Percentiles rank a stretch among this genome's conserved stretches.
Conservation (phyloP, 1,140 invertebrate genomes). For the Drosophila gunungcola region DNA sequence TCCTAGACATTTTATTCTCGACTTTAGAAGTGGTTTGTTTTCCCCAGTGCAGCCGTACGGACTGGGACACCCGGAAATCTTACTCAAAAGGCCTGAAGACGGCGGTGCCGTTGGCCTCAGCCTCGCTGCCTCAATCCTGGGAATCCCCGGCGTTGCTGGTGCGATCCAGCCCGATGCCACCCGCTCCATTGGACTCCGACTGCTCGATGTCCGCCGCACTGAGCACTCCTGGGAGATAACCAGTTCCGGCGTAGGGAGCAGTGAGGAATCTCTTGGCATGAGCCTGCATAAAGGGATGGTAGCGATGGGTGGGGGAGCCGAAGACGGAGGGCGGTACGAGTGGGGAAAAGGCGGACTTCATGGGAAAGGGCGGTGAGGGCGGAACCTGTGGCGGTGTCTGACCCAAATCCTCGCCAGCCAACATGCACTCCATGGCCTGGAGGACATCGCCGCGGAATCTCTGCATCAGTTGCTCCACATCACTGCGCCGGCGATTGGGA, state of each 20-base stretch:
- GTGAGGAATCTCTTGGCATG: conserved; percentile 90
- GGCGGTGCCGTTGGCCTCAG: conserved; percentile 37
- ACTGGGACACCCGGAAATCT: background rate
- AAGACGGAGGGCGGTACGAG: conserved; percentile 86
- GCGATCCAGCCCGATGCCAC: conserved; percentile 55
- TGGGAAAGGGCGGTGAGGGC: conserved; percentile 85
- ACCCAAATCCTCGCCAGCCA: conserved; percentile 87
- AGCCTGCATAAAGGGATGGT: conserved; percentile 85
- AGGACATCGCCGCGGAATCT: conserved; percentile 93
- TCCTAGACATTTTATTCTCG: background rate
- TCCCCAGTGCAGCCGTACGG: too few relatives aligned
- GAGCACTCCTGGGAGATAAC: conserved; percentile 92
- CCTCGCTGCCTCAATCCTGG: conserved; percentile 68
- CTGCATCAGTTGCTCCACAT: conserved; percentile 93
- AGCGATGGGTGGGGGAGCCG: conserved; percentile 84
- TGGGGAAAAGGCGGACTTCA: conserved; percentile 91
- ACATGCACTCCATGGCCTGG: conserved; percentile 94
- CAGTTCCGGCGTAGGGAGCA: conserved; percentile 92
- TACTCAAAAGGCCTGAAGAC: conserved; percentile 76
- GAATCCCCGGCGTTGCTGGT: conserved; percentile 61
- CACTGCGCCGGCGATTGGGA: conserved; percentile 91
- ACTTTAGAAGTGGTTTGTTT: background rate
- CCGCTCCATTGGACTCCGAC: conserved; percentile 73
- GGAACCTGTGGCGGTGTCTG: conserved; percentile 69
- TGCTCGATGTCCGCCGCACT: conserved; percentile 86